A percentile compares a stretch with the other conserved stretches of the same genome.
phyloP scores from a whole-genome alignment of 2,888 invertebrate genomes.

The Chrysina gloriosa region DNA sequence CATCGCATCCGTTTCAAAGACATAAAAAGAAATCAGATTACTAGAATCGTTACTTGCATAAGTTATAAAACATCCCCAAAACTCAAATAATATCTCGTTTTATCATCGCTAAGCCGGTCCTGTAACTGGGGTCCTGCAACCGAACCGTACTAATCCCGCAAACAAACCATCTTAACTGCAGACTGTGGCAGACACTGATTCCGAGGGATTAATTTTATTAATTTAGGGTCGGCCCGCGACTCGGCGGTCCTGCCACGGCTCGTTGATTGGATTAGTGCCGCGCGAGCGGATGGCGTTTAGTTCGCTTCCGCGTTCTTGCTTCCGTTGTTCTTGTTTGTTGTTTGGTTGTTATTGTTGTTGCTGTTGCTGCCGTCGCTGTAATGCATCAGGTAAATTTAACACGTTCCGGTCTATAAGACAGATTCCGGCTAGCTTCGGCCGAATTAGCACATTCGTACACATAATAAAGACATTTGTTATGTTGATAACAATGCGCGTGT shows the following conservation, averaged over 20 bases:
- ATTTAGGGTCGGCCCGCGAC: constrained; percentile 31
- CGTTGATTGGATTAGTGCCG: constrained; percentile 30
- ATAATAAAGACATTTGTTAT: constrained; percentile 5
- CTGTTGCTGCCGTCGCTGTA: neutral
- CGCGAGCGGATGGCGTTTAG: constrained; percentile 16
- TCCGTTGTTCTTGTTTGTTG: neutral
- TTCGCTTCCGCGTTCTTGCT: constrained; percentile 12
- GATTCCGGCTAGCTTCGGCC: neutral
- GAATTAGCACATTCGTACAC: constrained; percentile 31
- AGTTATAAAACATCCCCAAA: too few species aligned
- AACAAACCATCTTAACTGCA: constrained; percentile 26
- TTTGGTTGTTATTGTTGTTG: neutral
- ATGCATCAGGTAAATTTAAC: constrained; percentile 33
- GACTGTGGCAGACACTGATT: constrained; percentile 23
- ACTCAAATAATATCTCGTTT: neutral
- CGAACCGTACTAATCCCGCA: constrained; percentile 23
- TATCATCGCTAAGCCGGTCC: neutral
- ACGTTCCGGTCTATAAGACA: constrained; percentile 8
- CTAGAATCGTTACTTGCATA: too few species aligned
- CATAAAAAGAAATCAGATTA: too few species aligned
- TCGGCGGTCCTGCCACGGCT: constrained; percentile 20
- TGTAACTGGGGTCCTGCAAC: constrained; percentile 5
- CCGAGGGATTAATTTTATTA: constrained; percentile 33
- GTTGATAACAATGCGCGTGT: neutral
- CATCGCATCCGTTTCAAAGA: too few species aligned